Conservation (phyloP, 1,140 invertebrate genomes). For the Platyscapa corneri region DNA sequence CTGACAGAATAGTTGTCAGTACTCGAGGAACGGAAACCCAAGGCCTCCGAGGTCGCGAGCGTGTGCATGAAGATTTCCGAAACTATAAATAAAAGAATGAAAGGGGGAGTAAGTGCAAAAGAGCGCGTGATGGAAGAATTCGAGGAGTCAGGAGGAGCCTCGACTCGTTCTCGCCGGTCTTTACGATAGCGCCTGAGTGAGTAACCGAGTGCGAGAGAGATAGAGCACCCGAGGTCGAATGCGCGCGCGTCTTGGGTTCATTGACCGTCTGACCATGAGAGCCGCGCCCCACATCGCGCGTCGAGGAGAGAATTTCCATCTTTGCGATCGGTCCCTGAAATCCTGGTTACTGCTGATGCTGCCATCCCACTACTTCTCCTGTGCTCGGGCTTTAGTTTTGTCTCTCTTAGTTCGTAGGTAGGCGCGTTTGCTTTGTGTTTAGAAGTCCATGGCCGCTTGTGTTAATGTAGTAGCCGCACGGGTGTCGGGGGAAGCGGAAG, state of each 20-base stretch:
- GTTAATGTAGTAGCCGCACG: no score
- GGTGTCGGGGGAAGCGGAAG: no score
- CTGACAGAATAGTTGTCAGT: not conserved
- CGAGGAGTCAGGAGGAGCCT: conserved; percentile 17
- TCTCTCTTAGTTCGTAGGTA: conserved; percentile 22
- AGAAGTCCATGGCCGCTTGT: no score
- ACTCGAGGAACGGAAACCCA: no score
- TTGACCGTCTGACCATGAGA: conserved; percentile 71
- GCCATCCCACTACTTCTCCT: not conserved
- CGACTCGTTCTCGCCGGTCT: not conserved
- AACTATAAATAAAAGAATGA: conserved; percentile 41
- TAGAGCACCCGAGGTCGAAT: not conserved
- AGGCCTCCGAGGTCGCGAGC: not conserved
- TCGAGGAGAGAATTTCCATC: conserved; percentile 36
- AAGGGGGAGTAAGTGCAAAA: not conserved
- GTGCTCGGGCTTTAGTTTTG: not conserved
- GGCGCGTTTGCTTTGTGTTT: conserved; percentile 34
- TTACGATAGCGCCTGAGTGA: not conserved
- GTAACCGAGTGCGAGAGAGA: not conserved
- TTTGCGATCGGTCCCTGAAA: not conserved
- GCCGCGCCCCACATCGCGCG: conserved; percentile 66
- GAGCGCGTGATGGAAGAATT: conserved; percentile 9
- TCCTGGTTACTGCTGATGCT: not conserved
- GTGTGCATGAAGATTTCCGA: not conserved
- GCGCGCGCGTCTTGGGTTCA: conserved; percentile 57